Conservation (phyloP, 2,888 invertebrate genomes). For the Cetonia aurata region DNA sequence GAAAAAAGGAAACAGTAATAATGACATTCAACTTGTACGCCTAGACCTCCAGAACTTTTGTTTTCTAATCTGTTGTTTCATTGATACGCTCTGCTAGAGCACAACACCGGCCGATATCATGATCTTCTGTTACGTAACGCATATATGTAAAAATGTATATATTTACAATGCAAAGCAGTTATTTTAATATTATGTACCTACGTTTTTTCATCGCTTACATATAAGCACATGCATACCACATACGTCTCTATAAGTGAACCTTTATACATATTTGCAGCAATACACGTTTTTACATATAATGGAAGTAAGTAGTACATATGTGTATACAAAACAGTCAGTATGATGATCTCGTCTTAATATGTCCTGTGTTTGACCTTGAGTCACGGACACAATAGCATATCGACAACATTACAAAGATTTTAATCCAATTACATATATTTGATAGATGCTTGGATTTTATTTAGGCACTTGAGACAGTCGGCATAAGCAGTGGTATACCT, state of each 20-base stretch:
- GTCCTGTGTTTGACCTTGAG: no score
- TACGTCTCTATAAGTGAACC: background rate
- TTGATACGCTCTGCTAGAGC: constrained; percentile 59
- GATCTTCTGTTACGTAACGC: constrained; percentile 33
- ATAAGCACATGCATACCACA: background rate
- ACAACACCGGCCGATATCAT: constrained; percentile 53
- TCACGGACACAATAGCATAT: no score
- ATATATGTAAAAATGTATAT: background rate
- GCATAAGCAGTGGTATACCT: no score
- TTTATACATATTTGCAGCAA: no score
- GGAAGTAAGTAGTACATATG: no score
- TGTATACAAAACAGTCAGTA: no score
- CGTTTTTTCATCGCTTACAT: background rate
- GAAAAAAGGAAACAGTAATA: constrained; percentile 48
- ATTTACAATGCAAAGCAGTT: background rate
- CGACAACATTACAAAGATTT: no score
- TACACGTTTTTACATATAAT: background rate
- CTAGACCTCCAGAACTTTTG: constrained; percentile 35
- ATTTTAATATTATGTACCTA: constrained; percentile 1
- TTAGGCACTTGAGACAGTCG: no score
- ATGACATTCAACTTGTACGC: constrained; percentile 58
- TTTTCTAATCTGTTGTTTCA: constrained; percentile 56
- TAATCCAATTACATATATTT: background rate
- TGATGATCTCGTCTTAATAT: no score
- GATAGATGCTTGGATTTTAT: background rate